Evolutionary conservation across 2,888 invertebrate species (phyloP).

Genomic region (Phania funesta): DNA sequence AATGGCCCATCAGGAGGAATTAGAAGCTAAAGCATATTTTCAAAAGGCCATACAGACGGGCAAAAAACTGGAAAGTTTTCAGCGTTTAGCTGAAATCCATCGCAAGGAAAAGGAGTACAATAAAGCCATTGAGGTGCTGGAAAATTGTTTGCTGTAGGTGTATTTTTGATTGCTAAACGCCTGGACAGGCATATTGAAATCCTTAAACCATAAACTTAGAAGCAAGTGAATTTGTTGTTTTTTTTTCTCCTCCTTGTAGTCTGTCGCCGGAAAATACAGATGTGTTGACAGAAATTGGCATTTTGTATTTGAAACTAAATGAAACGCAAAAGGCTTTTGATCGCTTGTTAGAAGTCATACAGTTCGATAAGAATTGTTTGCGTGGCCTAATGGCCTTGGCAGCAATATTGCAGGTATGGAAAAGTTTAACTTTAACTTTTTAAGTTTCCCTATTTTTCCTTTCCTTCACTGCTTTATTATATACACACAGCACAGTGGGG

Average conservation of each 20-base stretch:
- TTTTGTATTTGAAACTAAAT: slow-evolving; percentile 84
- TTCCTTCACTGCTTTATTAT: too few relatives aligned
- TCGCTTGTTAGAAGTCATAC: slow-evolving; percentile 84
- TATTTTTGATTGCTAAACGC: neutral
- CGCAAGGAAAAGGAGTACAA: slow-evolving; percentile 78
- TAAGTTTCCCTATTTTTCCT: neutral
- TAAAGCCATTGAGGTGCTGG: slow-evolving; percentile 79
- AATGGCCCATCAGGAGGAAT: slow-evolving; percentile 71
- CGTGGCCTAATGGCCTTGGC: slow-evolving; percentile 84
- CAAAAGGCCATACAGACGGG: slow-evolving; percentile 78
- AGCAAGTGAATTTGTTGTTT: neutral
- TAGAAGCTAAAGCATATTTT: slow-evolving; percentile 77
- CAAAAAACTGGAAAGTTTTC: slow-evolving; percentile 78
- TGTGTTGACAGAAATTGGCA: slow-evolving; percentile 83
- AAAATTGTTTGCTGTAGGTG: slow-evolving; percentile 77
- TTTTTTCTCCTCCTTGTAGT: slow-evolving; percentile 67
- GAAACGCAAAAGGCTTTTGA: slow-evolving; percentile 85
- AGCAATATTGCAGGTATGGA: slow-evolving; percentile 83
- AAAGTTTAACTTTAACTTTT: neutral
- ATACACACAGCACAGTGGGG: too few relatives aligned
- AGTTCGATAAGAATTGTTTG: slow-evolving; percentile 83
- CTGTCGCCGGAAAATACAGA: slow-evolving; percentile 83
- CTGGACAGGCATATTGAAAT: too few relatives aligned
- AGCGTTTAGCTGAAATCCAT: slow-evolving; percentile 77
- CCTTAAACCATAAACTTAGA: too few relatives aligned